Base-by-base conservation (phyloP, 2,113 vertebrate species). In the Tympanuchus pallidicinctus region DNA sequence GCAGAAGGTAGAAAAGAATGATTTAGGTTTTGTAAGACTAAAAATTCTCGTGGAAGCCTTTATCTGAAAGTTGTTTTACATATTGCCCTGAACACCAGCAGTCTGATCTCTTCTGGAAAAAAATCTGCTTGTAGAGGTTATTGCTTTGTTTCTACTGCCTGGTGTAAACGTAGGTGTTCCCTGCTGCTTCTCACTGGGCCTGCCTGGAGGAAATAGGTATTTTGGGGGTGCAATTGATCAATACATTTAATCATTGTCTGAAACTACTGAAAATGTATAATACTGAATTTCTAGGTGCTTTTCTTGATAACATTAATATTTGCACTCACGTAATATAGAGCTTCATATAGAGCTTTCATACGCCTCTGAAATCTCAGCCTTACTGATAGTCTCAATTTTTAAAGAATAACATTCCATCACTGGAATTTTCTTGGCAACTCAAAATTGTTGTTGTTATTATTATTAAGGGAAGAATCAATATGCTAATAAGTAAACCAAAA, bases 11-110 rank as follows among this genome's bases (percentile, higher is more conserved):
- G 64, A 77, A 66, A 70, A 85, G 59, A 78, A 63, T 70, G 16
- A 88, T 79, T 85, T 56, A 73, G 60, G 13, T 32, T 28, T 14
- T 85, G 36, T 82, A 56, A 45, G 38, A 59, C 13, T 50, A 82
- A n/a, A 10, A 65, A 47, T 42, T 27, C 34, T 40, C 22, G 16
- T 38, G 28, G 66, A 84, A 92, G 36, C 12, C 42, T 87, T 93
- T 92, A 60, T 94, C 71, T 70, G 52, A 47, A 92, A 28, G 42
- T 56, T 95, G 63, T 59, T 89, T 64, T 67, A 73, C 32, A 50
- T 30, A 59, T 85, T 91, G 84, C 22, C 67, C 32, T 85, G 56
- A 90, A 63, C 30, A 19, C 32, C 64, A 38, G 8, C 45, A 71
- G 36, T 64, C 60, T 50, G 54, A 70, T 80, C 80, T 94, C 28